Evolutionary conservation across 2,888 invertebrate species (phyloP), one percentile per base, ranked within the genome.

Genomic region (Watsonalla binaria): DNA sequence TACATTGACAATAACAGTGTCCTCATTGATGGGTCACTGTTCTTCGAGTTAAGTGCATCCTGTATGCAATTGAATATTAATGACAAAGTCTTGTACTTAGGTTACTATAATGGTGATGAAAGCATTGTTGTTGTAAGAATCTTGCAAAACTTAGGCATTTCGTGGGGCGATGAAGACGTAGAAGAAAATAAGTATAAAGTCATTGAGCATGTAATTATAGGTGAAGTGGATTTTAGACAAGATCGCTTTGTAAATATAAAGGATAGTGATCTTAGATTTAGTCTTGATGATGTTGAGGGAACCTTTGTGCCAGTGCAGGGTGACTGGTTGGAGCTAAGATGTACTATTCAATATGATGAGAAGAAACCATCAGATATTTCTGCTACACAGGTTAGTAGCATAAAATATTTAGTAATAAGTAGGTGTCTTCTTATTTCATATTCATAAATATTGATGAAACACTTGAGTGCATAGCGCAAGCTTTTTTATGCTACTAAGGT

Each of bases 221-320:
- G 85, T 7, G 75, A 83, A 73, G 85, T 89, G 34, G 70, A 71
- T 33, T 58, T 66, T 46, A 78, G 85, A 63, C 60, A 78, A 42
- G 80, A 84, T n/a, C 74, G 90, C 5, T 55, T 67, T 55, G 82
- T 91, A 0, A 75, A 71, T 50, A 86, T 94, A 0, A 92, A 92
- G 52, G 92, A 93, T 9, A 87, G 83, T 64, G 86, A 92, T 54
- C 70, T 94, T n/a, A 86, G 80, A 53, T 85, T 95, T 51, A 90
- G 92, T 70, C 82, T 96, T 51, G 93, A 95, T 71, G 78, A 90
- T 50, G 91, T 94, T 0, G 81, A 88, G 61, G 91, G 93, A 4
- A 92, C 92, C 51, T 94, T 95, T 76, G 77, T 95, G 46, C 95
- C 95, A 1, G 80, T 93, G 14, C 84, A 92, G 59, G 96, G 96